These are phyloP conservation scores for Cantharis lateralis DNA, from an alignment of 2,888 invertebrate species.

Conservation along the genomic window DNA sequence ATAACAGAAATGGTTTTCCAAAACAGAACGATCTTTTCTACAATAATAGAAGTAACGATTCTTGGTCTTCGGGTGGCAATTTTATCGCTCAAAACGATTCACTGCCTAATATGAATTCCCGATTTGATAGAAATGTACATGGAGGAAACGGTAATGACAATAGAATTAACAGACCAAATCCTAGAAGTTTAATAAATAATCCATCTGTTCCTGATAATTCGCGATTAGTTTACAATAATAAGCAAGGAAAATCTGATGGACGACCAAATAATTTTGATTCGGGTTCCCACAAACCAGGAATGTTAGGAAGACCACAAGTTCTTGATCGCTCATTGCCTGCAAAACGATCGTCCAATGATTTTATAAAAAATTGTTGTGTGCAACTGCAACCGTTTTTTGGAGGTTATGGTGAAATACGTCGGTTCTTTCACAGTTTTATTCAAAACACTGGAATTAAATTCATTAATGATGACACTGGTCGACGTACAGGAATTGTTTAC, in stretches of 20 bases:
- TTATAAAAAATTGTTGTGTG: constrained; percentile 61
- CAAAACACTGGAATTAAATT: constrained; percentile 85
- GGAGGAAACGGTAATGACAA: not conserved
- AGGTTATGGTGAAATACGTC: constrained; percentile 79
- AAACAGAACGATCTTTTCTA: not conserved
- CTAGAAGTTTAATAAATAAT: not conserved
- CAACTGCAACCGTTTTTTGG: constrained; percentile 74
- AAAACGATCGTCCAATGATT: constrained; percentile 7
- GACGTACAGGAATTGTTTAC: constrained; percentile 78
- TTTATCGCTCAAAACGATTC: constrained; percentile 24
- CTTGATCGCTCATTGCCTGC: constrained; percentile 3
- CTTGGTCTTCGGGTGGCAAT: constrained; percentile 6
- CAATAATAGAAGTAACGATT: constrained; percentile 7
- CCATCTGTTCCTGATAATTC: constrained; percentile 6
- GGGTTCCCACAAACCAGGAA: not conserved
- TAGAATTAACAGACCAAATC: not conserved
- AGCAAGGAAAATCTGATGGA: not conserved
- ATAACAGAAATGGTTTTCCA: constrained; percentile 19
- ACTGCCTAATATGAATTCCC: constrained; percentile 33
- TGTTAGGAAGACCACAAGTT: not conserved
- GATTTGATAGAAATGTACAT: constrained; percentile 12
- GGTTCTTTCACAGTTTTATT: constrained; percentile 80
- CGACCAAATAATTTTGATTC: constrained; percentile 14
- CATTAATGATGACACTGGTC: constrained; percentile 79
- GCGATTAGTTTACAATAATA: not conserved